A percentile compares a stretch with the other conserved stretches of the same genome.
Evolutionary conservation across 2,888 invertebrate species (phyloP).

Genomic region (Torymus texanus): DNA sequence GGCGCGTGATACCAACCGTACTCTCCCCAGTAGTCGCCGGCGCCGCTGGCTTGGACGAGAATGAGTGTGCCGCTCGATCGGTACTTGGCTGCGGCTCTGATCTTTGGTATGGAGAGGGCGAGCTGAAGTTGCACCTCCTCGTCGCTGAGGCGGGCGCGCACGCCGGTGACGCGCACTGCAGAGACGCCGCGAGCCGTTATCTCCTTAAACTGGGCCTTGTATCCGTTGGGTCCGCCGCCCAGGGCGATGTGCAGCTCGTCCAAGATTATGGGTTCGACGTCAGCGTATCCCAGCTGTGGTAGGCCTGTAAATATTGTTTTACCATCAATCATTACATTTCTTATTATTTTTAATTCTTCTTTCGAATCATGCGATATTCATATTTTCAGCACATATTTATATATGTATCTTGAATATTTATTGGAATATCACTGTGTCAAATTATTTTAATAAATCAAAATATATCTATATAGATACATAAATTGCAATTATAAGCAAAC

Average conservation of each 20-base stretch:
- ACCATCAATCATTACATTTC: too few species aligned
- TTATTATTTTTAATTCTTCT: too few species aligned
- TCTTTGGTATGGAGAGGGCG: conserved; percentile 87
- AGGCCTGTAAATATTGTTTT: conserved; percentile 63
- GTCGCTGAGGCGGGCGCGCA: conserved; percentile 79
- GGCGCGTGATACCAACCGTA: conserved; percentile 80
- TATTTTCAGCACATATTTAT: too few species aligned
- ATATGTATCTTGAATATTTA: too few species aligned
- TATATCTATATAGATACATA: too few species aligned
- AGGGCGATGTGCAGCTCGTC: conserved; percentile 88
- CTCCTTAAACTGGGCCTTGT: conserved; percentile 87
- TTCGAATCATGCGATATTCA: too few species aligned
- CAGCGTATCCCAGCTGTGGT: conserved; percentile 70
- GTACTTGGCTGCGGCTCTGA: conserved; percentile 86
- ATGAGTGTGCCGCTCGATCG: conserved; percentile 88
- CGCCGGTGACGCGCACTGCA: conserved; percentile 86
- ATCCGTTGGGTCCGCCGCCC: conserved; percentile 88
- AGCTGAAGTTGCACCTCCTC: conserved; percentile 88
- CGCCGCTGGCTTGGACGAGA: conserved; percentile 88
- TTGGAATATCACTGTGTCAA: too few species aligned
- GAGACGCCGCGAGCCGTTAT: conserved; percentile 89
- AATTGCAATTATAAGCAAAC: too few species aligned
- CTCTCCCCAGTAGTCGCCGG: conserved; percentile 93
- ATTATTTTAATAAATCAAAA: too few species aligned
- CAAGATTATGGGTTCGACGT: conserved; percentile 86